These are phyloP conservation scores for Tursiops truncatus DNA, from an alignment of 2,113 vertebrate species.

Conservation along the genomic window DNA sequence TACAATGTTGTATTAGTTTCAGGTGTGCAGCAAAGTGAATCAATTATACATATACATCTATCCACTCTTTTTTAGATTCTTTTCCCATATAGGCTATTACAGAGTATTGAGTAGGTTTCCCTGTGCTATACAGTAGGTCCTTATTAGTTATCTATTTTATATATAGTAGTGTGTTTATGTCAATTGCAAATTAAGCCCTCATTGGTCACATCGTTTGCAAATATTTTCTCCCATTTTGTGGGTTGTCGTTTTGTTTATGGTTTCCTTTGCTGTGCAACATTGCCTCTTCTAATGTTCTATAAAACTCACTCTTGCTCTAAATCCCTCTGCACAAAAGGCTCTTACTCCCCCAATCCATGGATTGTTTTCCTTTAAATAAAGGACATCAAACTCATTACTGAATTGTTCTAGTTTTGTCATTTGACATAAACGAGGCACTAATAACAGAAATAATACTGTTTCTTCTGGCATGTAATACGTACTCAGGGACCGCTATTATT, in stretches of 20 bases:
- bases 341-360: neutral
- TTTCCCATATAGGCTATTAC: too few species aligned
- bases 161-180: too few species aligned
- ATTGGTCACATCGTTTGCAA: neutral
- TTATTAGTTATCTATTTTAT: too few species aligned
- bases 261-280: neutral
- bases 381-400: neutral
- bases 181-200: neutral
- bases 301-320: neutral
- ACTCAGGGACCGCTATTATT: neutral
- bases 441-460: constrained; percentile 18
- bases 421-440: neutral
- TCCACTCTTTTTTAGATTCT: too few species aligned
- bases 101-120: too few species aligned
- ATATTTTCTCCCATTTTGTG: neutral
- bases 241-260: neutral
- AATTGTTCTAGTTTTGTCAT: neutral
- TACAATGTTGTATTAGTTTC: too few species aligned
- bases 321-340: neutral
- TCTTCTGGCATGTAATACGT: neutral
- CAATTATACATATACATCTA: too few species aligned
- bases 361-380: neutral
- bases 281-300: neutral
- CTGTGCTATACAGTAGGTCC: too few species aligned
- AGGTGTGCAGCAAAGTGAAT: too few species aligned